Conservation (phyloP, 2,797 vertebrate species). For the Myotis vivesi region DNA sequence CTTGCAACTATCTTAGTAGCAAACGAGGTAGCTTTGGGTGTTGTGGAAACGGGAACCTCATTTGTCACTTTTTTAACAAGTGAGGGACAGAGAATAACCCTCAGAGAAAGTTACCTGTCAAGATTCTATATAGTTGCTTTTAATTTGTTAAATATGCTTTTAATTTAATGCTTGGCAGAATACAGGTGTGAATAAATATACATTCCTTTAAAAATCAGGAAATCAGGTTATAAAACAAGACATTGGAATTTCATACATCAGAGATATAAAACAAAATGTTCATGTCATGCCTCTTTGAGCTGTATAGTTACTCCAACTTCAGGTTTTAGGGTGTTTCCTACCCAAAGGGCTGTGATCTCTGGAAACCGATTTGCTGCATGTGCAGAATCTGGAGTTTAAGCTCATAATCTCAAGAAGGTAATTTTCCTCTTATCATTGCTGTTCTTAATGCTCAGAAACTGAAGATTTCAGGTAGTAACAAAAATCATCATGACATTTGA, state of each 20-base stretch:
- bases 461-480: constrained; percentile 46
- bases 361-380: background rate
- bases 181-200: background rate
- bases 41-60: background rate
- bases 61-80: background rate
- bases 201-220: background rate
- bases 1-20: background rate
- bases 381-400: constrained; percentile 42
- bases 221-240: background rate
- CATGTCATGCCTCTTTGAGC: background rate
- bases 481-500: background rate
- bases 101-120: background rate
- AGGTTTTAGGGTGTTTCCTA: constrained; percentile 29
- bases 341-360: background rate
- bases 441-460: constrained; percentile 36
- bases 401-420: constrained; percentile 60
- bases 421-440: constrained; percentile 60
- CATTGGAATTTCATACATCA: background rate
- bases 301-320: background rate
- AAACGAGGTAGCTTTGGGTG: background rate
- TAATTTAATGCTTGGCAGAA: constrained; percentile 4
- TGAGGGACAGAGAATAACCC: background rate
- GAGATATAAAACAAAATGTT: background rate
- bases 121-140: constrained; percentile 1
- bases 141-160: constrained; percentile 25